Conservation (phyloP, 2,888 invertebrate species). For the Ethmia dodecea region DNA sequence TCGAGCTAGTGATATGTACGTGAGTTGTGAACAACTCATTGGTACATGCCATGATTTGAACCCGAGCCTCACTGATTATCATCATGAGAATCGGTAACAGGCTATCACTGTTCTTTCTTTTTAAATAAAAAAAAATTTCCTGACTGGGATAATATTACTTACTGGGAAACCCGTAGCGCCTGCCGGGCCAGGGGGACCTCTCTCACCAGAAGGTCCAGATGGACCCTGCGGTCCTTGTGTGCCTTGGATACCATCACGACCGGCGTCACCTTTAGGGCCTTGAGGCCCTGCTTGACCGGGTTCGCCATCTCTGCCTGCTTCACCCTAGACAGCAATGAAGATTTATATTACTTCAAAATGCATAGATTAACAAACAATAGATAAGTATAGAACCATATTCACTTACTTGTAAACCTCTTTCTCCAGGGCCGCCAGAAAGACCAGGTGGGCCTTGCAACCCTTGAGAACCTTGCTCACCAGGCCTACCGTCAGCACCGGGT, state of each 20-base stretch:
- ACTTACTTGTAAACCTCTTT: slow-evolving; percentile 83
- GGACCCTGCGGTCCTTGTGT: slow-evolving; percentile 85
- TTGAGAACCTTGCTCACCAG: slow-evolving; percentile 88
- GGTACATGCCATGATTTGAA: no score
- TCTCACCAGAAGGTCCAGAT: slow-evolving; percentile 83
- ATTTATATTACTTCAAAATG: neutral
- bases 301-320: slow-evolving; percentile 88
- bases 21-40: no score
- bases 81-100: no score
- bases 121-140: no score
- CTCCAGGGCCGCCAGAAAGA: slow-evolving; percentile 86
- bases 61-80: no score
- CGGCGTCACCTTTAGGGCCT: slow-evolving; percentile 88
- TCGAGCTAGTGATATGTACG: no score
- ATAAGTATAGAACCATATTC: neutral
- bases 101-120: neutral
- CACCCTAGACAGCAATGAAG: slow-evolving; percentile 76
- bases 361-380: neutral
- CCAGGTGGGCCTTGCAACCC: slow-evolving; percentile 90
- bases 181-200: slow-evolving; percentile 85
- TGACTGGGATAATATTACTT: no score
- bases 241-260: slow-evolving; percentile 87
- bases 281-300: slow-evolving; percentile 84
- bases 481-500: slow-evolving; percentile 90
- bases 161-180: slow-evolving; percentile 91